phyloP scores from a whole-genome alignment of 2,888 invertebrate species.

The Seira musarum region DNA sequence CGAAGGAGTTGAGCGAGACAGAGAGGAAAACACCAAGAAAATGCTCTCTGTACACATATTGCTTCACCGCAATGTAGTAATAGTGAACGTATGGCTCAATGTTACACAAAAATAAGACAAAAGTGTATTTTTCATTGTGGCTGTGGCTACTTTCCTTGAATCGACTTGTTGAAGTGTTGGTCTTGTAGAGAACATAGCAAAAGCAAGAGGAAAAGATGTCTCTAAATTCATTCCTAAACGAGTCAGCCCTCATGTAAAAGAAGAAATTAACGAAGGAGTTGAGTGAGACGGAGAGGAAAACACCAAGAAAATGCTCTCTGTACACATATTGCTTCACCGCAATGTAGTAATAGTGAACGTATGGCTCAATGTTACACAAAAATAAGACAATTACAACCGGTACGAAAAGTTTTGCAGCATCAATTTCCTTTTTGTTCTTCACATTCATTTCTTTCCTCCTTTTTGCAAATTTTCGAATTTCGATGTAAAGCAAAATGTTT shows the following conservation, averaged over 20 bases:
- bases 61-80: conserved; percentile 21
- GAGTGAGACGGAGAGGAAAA: conserved; percentile 32
- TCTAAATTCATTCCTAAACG: conserved; percentile 34
- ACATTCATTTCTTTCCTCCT: neutral
- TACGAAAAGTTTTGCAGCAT: conserved; percentile 43
- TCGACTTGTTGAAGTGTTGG: too few relatives aligned
- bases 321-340: conserved; percentile 20
- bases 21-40: conserved; percentile 37
- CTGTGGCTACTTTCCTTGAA: neutral
- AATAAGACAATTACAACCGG: conserved; percentile 46
- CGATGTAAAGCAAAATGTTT: conserved; percentile 26
- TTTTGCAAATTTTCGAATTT: neutral
- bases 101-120: conserved; percentile 45
- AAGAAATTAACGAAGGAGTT: conserved; percentile 39
- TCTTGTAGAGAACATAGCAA: neutral
- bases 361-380: conserved; percentile 42
- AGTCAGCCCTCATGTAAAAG: conserved; percentile 36
- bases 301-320: conserved; percentile 41
- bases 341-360: conserved; percentile 38
- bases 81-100: conserved; percentile 38
- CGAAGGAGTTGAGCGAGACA: conserved; percentile 33
- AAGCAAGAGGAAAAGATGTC: conserved; percentile 28
- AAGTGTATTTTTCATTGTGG: too few relatives aligned
- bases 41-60: conserved; percentile 39
- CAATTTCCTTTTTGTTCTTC: conserved; percentile 27